Percentiles rank a stretch among this genome's conserved stretches.
Conservation (phyloP, 2,797 vertebrate species). For the Otus scops region DNA sequence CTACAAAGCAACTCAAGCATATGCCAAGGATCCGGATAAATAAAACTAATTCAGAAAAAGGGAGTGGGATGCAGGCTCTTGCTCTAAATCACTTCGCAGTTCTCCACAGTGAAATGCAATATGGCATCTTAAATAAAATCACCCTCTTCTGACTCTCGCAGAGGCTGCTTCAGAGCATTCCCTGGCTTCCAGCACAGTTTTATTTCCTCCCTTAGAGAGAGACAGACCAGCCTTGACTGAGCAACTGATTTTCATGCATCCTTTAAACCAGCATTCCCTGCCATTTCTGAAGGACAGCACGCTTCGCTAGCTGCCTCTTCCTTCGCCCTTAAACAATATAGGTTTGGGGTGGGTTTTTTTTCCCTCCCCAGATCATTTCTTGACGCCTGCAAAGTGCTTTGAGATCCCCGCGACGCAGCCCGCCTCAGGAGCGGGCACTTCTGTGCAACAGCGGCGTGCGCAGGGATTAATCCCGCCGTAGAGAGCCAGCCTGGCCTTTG, state of each 20-base stretch:
- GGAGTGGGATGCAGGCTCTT: conserved; percentile 55
- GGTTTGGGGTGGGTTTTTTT: not conserved
- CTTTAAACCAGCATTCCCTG: conserved; percentile 5
- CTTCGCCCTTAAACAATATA: not conserved
- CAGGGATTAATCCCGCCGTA: not conserved
- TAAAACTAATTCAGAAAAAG: conserved; percentile 68
- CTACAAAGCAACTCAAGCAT: conserved; percentile 60
- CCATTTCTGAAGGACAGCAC: conserved; percentile 30
- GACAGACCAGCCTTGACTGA: conserved; percentile 24
- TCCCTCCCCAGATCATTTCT: not conserved
- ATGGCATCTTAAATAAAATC: conserved; percentile 67
- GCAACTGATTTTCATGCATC: conserved; percentile 47
- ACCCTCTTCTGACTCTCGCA: conserved; percentile 44
- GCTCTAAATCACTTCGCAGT: conserved; percentile 46
- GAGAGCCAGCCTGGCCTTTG: not conserved
- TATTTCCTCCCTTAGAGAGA: conserved; percentile 42
- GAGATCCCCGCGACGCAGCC: not conserved
- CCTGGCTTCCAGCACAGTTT: conserved; percentile 32
- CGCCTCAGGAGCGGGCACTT: not conserved
- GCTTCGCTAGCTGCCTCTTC: not conserved
- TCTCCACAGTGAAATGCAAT: conserved; percentile 30
- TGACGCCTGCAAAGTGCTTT: not conserved
- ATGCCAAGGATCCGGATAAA: conserved; percentile 57
- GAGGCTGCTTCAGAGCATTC: conserved; percentile 56
- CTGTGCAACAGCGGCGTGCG: not conserved